These are phyloP conservation scores for Sebastes wilsoni DNA, from an alignment of 2,797 vertebrate species.

Conservation along the genomic window DNA sequence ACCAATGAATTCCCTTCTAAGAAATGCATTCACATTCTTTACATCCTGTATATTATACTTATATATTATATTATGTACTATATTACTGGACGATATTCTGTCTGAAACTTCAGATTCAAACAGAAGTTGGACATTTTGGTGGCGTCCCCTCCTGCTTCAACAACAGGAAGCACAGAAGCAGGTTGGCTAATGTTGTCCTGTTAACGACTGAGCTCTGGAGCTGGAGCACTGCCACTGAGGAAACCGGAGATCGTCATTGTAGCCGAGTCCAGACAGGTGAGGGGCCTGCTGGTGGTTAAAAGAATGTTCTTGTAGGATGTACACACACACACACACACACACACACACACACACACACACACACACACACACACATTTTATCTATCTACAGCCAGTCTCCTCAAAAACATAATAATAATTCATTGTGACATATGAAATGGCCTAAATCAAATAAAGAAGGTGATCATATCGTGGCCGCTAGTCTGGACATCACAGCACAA, in stretches of 20 bases:
- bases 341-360: no score
- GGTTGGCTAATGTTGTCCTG: conserved; percentile 52
- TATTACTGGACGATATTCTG: not conserved
- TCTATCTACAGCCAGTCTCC: no score
- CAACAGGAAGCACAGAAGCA: conserved; percentile 30
- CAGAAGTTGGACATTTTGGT: conserved; percentile 36
- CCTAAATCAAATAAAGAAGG: not conserved
- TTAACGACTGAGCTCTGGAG: conserved; percentile 62
- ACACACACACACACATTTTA: no score
- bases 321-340: no score
- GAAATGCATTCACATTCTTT: not conserved
- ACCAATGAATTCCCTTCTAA: no score
- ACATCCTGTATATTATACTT: not conserved
- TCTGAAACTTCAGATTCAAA: not conserved
- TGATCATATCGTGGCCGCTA: not conserved
- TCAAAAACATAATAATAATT: no score
- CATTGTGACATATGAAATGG: not conserved
- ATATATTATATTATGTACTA: no score
- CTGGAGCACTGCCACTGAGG: conserved; percentile 15
- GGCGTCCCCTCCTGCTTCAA: conserved; percentile 11
- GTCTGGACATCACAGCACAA: not conserved
- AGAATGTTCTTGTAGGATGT: conserved; percentile 9
- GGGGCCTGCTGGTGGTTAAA: conserved; percentile 23
- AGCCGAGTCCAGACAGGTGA: conserved; percentile 70
- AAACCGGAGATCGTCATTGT: conserved; percentile 65